phyloP scores from a whole-genome alignment of 2,797 vertebrate species.

The Chiloscyllium punctatum region DNA sequence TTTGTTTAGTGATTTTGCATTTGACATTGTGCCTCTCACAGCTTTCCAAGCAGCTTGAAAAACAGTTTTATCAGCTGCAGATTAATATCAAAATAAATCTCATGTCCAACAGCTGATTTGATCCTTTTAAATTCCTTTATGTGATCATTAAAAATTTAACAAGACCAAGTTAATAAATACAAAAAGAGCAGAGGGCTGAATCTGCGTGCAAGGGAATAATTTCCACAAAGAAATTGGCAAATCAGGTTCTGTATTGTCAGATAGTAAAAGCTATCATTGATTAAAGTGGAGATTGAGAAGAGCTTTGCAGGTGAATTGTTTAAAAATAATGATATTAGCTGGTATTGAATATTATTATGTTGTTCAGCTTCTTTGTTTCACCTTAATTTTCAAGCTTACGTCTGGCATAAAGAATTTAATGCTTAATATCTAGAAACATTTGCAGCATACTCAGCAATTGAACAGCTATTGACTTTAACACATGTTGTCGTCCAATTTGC shows the following conservation, averaged over 20 bases:
- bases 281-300: not conserved
- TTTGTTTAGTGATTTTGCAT: not conserved
- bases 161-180: not conserved
- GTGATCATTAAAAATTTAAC: not conserved
- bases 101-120: not conserved
- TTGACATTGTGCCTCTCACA: not conserved
- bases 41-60: not conserved
- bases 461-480: not conserved
- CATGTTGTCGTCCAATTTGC: not conserved
- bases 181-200: not conserved
- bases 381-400: not conserved
- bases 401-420: not conserved
- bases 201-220: not conserved
- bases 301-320: not conserved
- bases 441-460: not conserved
- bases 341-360: not conserved
- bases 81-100: constrained; percentile 15
- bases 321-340: not conserved
- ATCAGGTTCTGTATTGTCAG: not conserved
- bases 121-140: constrained; percentile 9
- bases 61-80: not conserved
- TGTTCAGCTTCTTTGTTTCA: not conserved
- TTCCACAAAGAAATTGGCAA: not conserved
- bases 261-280: not conserved
- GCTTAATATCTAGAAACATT: not conserved